Conservation (phyloP, 2,797 vertebrate genomes). For the Micromesistius poutassou region DNA sequence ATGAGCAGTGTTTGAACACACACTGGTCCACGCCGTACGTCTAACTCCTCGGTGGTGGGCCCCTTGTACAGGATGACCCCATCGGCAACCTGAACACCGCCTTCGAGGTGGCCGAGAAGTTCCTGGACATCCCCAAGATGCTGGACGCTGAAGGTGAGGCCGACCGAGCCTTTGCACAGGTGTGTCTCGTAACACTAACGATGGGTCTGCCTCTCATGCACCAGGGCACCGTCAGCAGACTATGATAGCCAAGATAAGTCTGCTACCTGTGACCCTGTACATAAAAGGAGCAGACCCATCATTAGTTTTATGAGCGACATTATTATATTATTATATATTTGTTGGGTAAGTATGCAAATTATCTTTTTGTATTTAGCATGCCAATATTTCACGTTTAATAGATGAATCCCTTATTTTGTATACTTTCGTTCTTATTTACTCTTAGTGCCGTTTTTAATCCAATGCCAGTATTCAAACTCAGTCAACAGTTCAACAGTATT, state of each 20-base stretch:
- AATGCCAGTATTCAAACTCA: too few species aligned
- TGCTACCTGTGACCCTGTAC: too few species aligned
- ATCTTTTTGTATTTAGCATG: background rate
- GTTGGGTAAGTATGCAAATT: background rate
- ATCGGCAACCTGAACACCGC: constrained; percentile 90
- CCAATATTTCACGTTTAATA: background rate
- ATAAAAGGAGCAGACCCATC: background rate
- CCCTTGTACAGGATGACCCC: constrained; percentile 80
- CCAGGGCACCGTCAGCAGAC: background rate
- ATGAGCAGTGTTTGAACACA: background rate
- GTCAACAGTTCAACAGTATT: background rate
- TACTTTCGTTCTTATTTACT: too few species aligned
- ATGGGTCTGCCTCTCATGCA: background rate
- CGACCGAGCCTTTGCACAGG: too few species aligned
- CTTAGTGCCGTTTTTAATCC: too few species aligned
- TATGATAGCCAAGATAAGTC: too few species aligned
- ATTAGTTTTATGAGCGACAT: background rate
- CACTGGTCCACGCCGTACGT: background rate
- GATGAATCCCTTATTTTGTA: too few species aligned
- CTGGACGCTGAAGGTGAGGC: constrained; percentile 84
- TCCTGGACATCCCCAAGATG: constrained; percentile 92
- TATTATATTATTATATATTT: background rate
- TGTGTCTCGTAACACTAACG: background rate
- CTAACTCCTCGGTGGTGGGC: background rate
- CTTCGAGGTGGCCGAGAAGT: constrained; percentile 91